Evolutionary conservation across 2,888 invertebrate species (phyloP).

Genomic region (Chrysolina americana): DNA sequence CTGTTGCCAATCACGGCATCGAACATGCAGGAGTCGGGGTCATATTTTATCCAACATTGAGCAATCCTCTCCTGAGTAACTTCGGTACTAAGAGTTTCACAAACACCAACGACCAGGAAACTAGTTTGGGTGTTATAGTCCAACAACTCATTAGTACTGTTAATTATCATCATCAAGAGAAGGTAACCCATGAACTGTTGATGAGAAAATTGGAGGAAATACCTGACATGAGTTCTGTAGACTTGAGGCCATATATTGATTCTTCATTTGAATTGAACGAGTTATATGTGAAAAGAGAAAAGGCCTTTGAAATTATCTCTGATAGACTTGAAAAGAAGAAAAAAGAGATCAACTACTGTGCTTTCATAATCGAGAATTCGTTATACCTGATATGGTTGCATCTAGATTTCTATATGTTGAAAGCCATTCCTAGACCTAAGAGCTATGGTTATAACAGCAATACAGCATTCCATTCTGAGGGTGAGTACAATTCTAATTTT

Average conservation of each 20-base stretch:
- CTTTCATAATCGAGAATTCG: slow-evolving; percentile 80
- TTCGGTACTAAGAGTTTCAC: slow-evolving; percentile 53
- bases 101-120: slow-evolving; percentile 65
- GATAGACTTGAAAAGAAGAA: slow-evolving; percentile 73
- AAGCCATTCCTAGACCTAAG: slow-evolving; percentile 71
- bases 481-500: slow-evolving; percentile 58
- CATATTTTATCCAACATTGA: slow-evolving; percentile 72
- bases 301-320: slow-evolving; percentile 70
- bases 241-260: slow-evolving; percentile 72
- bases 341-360: slow-evolving; percentile 75
- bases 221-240: slow-evolving; percentile 71
- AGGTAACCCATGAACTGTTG: slow-evolving; percentile 70
- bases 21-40: slow-evolving; percentile 72
- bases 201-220: slow-evolving; percentile 70
- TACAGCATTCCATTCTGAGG: slow-evolving; percentile 56
- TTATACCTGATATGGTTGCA: slow-evolving; percentile 85
- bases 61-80: slow-evolving; percentile 62
- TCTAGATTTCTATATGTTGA: slow-evolving; percentile 79
- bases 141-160: slow-evolving; percentile 74
- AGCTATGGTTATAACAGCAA: slow-evolving; percentile 55
- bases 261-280: slow-evolving; percentile 60
- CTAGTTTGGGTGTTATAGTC: slow-evolving; percentile 72
- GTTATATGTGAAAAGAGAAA: slow-evolving; percentile 61
- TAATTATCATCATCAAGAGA: slow-evolving; percentile 72
- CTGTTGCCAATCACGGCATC: slow-evolving; percentile 73